phyloP scores from a whole-genome alignment of 2,888 invertebrate genomes.

The Hoplodrina blanda region DNA sequence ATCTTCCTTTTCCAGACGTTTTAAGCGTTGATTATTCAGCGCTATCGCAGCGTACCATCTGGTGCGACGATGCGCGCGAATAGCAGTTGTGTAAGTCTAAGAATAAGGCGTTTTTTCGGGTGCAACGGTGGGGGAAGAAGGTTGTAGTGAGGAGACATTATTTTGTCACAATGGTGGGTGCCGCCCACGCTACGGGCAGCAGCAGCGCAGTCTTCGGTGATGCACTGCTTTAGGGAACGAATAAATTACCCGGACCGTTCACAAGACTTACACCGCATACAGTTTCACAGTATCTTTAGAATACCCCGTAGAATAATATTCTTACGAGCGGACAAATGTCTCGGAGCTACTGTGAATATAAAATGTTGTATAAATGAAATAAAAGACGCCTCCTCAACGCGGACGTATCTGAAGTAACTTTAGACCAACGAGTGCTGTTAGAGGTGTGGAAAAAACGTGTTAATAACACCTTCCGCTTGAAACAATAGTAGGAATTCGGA shows the following conservation, averaged over 20 bases:
- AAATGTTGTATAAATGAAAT: constrained; percentile 54
- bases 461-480: constrained; percentile 69
- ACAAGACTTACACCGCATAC: constrained; percentile 80
- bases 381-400: constrained; percentile 21
- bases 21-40: constrained; percentile 91
- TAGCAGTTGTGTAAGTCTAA: constrained; percentile 70
- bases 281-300: constrained; percentile 81
- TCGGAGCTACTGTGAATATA: constrained; percentile 59
- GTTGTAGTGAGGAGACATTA: constrained; percentile 88
- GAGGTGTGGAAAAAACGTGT: constrained; percentile 63
- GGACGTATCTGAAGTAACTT: constrained; percentile 43
- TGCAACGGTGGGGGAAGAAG: constrained; percentile 72
- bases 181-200: constrained; percentile 87
- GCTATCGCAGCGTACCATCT: constrained; percentile 88
- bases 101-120: constrained; percentile 79
- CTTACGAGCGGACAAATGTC: constrained; percentile 66
- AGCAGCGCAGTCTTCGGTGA: constrained; percentile 85
- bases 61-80: constrained; percentile 69
- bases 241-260: constrained; percentile 87
- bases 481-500: constrained; percentile 74
- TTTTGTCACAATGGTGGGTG: constrained; percentile 90
- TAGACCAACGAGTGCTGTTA: constrained; percentile 48
- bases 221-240: constrained; percentile 89
- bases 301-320: constrained; percentile 77
- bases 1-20: constrained; percentile 91